Evolutionary conservation across 1,140 invertebrate species (phyloP).

Genomic region (Protaetia brevitarsis): DNA sequence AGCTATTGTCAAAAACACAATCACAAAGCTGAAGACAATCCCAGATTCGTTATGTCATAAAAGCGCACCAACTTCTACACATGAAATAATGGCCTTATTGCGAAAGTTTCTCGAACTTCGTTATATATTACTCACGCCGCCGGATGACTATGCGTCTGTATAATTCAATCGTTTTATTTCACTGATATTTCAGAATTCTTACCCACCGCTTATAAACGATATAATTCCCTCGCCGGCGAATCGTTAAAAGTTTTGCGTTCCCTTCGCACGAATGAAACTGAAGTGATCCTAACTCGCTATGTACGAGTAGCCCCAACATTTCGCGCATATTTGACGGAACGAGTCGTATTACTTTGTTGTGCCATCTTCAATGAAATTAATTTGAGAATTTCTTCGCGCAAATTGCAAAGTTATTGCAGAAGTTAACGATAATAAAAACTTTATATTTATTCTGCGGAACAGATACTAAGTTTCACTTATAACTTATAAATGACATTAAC

Average conservation of each 20-base stretch:
- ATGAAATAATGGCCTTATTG: background rate
- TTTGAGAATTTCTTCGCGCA: too few species aligned
- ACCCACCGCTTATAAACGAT: background rate
- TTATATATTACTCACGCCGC: background rate
- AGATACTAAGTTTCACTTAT: too few species aligned
- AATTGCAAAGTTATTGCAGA: too few species aligned
- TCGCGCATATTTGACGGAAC: too few species aligned
- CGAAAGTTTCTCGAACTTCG: background rate
- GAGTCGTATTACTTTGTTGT: too few species aligned
- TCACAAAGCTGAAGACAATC: background rate
- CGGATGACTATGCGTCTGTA: background rate
- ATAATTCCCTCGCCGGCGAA: background rate
- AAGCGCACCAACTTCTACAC: background rate
- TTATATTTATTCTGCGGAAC: too few species aligned
- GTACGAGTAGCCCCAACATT: too few species aligned
- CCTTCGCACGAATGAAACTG: background rate
- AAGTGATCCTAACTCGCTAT: background rate
- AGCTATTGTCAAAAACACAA: background rate
- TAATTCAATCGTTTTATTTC: background rate
- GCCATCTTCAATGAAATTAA: too few species aligned
- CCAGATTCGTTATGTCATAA: background rate
- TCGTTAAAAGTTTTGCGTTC: background rate
- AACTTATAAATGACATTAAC: too few species aligned
- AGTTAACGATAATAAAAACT: too few species aligned
- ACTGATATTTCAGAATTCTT: background rate